Conservation (phyloP, 1,140 invertebrate species). For the Pseudoatta argentina region DNA sequence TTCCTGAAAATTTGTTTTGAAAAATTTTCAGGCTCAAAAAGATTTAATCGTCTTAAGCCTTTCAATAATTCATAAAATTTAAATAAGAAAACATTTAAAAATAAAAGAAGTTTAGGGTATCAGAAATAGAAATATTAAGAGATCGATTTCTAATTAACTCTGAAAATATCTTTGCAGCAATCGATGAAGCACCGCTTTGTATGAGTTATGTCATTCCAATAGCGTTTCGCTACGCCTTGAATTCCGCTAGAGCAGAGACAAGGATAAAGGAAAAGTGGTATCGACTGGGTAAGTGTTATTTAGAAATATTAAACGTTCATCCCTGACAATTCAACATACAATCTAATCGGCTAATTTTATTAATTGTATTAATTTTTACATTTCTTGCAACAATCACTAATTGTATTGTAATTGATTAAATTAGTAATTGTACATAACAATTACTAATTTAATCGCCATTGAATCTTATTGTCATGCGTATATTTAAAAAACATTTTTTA, state of each 20-base stretch:
- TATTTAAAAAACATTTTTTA: no score
- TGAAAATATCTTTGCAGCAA: constrained; percentile 85
- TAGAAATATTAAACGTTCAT: not conserved
- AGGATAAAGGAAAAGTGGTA: constrained; percentile 83
- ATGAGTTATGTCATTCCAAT: constrained; percentile 89
- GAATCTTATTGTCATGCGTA: no score
- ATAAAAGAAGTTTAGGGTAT: not conserved
- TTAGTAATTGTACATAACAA: no score
- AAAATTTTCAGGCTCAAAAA: not conserved
- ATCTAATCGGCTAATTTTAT: constrained; percentile 7
- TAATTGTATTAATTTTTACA: not conserved
- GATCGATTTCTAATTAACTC: not conserved
- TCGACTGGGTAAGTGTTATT: constrained; percentile 76
- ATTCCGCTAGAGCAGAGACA: constrained; percentile 88
- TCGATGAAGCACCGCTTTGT: constrained; percentile 93
- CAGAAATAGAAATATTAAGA: not conserved
- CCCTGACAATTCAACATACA: not conserved
- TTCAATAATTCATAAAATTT: constrained; percentile 13
- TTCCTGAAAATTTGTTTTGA: not conserved
- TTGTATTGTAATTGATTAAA: no score
- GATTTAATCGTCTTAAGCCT: not conserved
- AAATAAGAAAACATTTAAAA: constrained; percentile 19
- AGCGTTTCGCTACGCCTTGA: constrained; percentile 91
- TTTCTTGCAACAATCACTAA: no score
- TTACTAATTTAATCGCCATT: no score